Evolutionary conservation across 2,797 vertebrate species (phyloP).

Genomic region (Staurois parvus): DNA sequence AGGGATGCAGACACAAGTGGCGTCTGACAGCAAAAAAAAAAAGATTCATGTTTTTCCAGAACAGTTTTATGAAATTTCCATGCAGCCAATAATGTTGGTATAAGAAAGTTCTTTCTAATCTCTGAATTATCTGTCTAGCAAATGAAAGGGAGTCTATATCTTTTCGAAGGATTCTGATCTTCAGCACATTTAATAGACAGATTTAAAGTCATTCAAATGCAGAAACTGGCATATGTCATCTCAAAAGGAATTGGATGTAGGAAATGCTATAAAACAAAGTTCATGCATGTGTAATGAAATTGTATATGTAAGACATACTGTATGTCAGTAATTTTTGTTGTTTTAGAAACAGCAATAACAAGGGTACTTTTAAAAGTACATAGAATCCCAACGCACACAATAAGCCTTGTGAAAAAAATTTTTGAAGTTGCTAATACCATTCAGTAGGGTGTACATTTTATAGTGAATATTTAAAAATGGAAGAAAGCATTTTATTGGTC

Average conservation of each 20-base stretch:
- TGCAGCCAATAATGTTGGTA: slow-evolving; percentile 39
- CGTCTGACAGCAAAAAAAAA: slow-evolving; percentile 59
- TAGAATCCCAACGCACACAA: no score
- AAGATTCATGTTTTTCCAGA: slow-evolving; percentile 29
- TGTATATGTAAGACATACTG: neutral
- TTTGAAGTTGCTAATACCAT: no score
- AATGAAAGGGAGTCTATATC: slow-evolving; percentile 38
- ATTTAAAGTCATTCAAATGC: slow-evolving; percentile 10
- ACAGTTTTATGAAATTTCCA: slow-evolving; percentile 52
- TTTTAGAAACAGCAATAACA: neutral
- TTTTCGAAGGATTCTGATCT: slow-evolving; percentile 36
- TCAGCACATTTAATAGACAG: slow-evolving; percentile 22
- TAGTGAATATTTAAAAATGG: no score
- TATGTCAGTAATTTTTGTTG: neutral
- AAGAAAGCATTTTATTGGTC: no score
- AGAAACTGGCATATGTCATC: slow-evolving; percentile 19
- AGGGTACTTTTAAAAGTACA: no score
- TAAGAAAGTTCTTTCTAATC: slow-evolving; percentile 39
- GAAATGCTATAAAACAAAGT: slow-evolving; percentile 13
- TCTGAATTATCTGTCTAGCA: slow-evolving; percentile 43
- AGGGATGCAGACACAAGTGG: slow-evolving; percentile 65
- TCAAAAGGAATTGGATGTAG: neutral
- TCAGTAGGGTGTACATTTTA: no score
- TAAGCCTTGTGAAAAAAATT: no score
- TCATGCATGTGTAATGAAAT: slow-evolving; percentile 1